Evolutionary conservation across 1,140 invertebrate genomes (phyloP).

Genomic region (Vanessa tameamea): DNA sequence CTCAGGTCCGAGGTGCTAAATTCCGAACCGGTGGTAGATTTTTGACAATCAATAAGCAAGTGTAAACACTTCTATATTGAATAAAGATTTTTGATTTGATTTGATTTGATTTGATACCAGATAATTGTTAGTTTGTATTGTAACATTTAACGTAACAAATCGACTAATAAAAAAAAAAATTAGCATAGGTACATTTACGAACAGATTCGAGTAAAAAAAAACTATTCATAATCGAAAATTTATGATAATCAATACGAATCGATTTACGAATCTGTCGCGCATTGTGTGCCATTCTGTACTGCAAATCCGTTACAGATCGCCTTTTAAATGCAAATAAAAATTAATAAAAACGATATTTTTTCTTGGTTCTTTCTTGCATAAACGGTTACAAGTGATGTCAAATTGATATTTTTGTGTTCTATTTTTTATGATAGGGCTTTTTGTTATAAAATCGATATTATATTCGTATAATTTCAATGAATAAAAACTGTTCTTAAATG

Average conservation of each 20-base stretch:
- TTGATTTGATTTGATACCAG: too few species aligned
- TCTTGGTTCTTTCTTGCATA: conserved; percentile 57
- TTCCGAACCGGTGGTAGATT: too few species aligned
- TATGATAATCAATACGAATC: conserved; percentile 65
- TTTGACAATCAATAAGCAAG: too few species aligned
- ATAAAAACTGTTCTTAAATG: conserved; percentile 21
- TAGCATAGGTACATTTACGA: conserved; percentile 12
- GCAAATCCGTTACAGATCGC: conserved; percentile 66
- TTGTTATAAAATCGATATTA: conserved; percentile 4
- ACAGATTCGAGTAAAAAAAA: conserved; percentile 16
- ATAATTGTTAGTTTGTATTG: not conserved
- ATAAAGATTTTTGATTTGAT: too few species aligned
- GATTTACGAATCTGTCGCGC: conserved; percentile 64
- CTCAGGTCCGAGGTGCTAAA: too few species aligned
- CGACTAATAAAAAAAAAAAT: conserved; percentile 19
- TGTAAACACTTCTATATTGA: too few species aligned
- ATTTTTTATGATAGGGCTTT: conserved; percentile 1
- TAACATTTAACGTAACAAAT: not conserved
- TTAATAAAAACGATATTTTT: conserved; percentile 30
- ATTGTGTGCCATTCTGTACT: conserved; percentile 58
- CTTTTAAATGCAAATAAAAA: conserved; percentile 65
- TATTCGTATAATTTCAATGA: not conserved
- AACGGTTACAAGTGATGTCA: conserved; percentile 50
- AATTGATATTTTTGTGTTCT: conserved; percentile 39
- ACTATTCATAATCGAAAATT: conserved; percentile 39